These are phyloP conservation scores for Podargus strigoides DNA, from an alignment of 2,797 vertebrate species.

Conservation along the genomic window DNA sequence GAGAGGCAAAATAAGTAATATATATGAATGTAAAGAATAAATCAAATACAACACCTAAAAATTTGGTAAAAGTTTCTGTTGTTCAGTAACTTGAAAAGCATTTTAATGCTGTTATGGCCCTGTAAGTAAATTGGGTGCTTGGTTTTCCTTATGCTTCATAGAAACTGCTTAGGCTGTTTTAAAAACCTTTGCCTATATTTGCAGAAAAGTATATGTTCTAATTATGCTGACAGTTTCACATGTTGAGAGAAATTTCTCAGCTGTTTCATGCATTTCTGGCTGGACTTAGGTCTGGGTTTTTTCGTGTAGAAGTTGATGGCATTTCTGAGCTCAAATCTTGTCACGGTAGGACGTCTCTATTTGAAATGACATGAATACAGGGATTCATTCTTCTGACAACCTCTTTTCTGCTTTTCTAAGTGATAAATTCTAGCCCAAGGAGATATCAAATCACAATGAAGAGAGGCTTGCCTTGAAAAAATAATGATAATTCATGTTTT, in stretches of 20 bases:
- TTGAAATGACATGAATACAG: not conserved
- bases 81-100: not conserved
- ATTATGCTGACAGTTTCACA: not conserved
- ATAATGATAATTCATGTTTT: not conserved
- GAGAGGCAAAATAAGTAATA: not conserved
- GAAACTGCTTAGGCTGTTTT: not conserved
- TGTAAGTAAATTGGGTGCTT: not conserved
- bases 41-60: not conserved
- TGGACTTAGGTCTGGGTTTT: not conserved
- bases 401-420: constrained; percentile 2
- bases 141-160: not conserved
- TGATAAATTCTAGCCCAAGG: constrained; percentile 11
- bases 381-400: constrained; percentile 14
- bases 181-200: not conserved
- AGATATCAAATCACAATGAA: constrained; percentile 18
- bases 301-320: not conserved
- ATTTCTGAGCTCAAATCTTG: not conserved
- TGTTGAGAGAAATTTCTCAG: not conserved
- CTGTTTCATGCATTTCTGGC: not conserved
- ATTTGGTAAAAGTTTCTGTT: not conserved
- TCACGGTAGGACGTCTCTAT: not conserved
- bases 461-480: not conserved
- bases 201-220: not conserved
- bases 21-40: not conserved
- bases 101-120: not conserved